These are phyloP conservation scores for Enteromius thamalakanensis DNA, from an alignment of 2,797 vertebrate genomes.

Conservation along the genomic window DNA sequence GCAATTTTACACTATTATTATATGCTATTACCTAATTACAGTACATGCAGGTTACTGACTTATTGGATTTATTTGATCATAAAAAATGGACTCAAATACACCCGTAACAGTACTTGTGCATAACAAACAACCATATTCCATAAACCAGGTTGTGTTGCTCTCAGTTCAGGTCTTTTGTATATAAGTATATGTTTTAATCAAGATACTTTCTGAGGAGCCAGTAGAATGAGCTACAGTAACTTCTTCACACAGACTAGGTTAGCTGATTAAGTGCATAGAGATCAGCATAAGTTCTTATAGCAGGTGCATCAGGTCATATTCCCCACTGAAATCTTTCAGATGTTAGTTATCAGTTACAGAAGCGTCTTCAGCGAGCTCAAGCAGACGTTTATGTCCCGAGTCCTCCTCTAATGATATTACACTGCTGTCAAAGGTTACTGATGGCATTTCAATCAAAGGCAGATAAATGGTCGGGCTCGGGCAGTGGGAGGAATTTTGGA, in stretches of 20 bases:
- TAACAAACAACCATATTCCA: background rate
- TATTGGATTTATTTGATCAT: background rate
- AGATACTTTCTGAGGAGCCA: background rate
- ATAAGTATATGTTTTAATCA: background rate
- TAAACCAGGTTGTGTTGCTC: background rate
- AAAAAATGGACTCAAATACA: background rate
- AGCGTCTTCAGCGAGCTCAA: background rate
- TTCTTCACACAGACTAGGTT: background rate
- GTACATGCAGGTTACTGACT: background rate
- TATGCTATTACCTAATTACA: background rate
- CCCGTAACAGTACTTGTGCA: background rate
- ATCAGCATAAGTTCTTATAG: background rate
- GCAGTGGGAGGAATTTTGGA: conserved; percentile 85
- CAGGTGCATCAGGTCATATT: background rate
- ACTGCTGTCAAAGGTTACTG: conserved; percentile 84
- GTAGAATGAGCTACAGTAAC: background rate
- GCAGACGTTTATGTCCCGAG: background rate
- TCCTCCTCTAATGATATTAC: conserved; percentile 73
- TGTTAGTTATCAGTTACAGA: background rate
- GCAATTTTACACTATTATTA: background rate
- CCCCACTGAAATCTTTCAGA: background rate
- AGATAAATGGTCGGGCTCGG: conserved; percentile 78
- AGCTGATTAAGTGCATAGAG: background rate
- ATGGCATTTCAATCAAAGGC: conserved; percentile 84
- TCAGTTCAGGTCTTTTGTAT: background rate